Evolutionary conservation across 1,140 invertebrate species (phyloP).

Genomic region (Oryctes rhinoceros): DNA sequence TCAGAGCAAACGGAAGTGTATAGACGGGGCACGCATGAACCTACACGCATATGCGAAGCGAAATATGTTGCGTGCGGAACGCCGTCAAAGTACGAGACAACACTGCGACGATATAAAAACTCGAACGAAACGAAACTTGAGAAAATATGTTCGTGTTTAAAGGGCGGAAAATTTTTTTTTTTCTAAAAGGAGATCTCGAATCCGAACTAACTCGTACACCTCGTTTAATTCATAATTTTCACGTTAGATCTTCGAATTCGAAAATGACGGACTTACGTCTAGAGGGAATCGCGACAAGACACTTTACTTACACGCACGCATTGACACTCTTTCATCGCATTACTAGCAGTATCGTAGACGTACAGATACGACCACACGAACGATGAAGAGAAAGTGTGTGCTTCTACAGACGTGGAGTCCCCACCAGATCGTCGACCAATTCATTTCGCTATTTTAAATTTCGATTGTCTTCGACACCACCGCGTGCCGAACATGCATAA

Average conservation of each 20-base stretch:
- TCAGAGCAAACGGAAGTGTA: background rate
- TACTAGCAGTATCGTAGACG: background rate
- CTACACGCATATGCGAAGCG: background rate
- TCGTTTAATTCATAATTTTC: background rate
- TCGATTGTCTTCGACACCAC: slow-evolving; percentile 9
- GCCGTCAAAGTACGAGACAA: background rate
- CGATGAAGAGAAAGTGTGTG: slow-evolving; percentile 13
- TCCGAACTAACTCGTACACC: background rate
- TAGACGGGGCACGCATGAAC: background rate
- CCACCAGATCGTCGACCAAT: slow-evolving; percentile 8
- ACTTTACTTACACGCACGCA: slow-evolving; percentile 13
- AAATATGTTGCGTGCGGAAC: background rate
- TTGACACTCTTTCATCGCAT: slow-evolving; percentile 4
- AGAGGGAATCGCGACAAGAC: background rate
- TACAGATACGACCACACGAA: background rate
- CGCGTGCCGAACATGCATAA: background rate
- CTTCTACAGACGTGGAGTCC: slow-evolving; percentile 12
- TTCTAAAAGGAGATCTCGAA: too few species aligned
- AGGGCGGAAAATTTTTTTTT: too few species aligned
- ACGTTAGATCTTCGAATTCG: background rate
- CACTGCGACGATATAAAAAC: background rate
- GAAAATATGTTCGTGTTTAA: background rate
- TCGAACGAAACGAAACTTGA: background rate
- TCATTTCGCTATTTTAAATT: slow-evolving; percentile 7
- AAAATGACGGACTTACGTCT: background rate